Conservation (phyloP, 2,797 vertebrate genomes). For the Geotrypetes seraphini region DNA sequence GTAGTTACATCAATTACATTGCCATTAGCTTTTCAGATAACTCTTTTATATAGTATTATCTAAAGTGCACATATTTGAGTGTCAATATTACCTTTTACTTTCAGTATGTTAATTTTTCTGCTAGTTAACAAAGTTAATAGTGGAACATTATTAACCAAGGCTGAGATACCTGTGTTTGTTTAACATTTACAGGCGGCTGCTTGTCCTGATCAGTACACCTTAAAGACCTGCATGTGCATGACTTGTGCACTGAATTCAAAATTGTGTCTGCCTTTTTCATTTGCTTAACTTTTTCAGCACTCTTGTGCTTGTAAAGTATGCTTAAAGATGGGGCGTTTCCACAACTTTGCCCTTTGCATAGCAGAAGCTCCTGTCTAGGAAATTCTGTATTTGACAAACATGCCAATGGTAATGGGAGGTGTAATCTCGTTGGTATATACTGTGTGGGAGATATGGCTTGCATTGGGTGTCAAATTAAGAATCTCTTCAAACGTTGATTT, state of each 20-base stretch:
- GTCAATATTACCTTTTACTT: conserved; percentile 29
- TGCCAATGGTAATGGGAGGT: too few species aligned
- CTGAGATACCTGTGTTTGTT: conserved; percentile 21
- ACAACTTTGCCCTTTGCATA: too few species aligned
- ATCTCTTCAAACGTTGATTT: too few species aligned
- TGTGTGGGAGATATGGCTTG: too few species aligned
- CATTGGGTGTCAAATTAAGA: too few species aligned
- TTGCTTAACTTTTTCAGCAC: conserved; percentile 1
- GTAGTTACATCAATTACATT: conserved; percentile 35
- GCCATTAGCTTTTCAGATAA: conserved; percentile 38
- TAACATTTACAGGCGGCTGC: conserved; percentile 27
- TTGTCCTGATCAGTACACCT: conserved; percentile 11
- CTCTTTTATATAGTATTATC: conserved; percentile 13
- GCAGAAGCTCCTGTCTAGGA: too few species aligned
- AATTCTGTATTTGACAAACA: too few species aligned
- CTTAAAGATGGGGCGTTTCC: too few species aligned
- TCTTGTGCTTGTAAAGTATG: neutral
- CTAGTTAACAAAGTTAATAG: conserved; percentile 8
- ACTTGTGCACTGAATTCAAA: conserved; percentile 17
- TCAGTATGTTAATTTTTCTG: conserved; percentile 23
- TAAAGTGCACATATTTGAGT: conserved; percentile 19
- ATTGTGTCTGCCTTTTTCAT: conserved; percentile 6
- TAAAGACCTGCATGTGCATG: conserved; percentile 3
- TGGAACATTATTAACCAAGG: neutral
- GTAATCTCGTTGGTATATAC: too few species aligned